Base-by-base conservation (phyloP, 1,140 invertebrate genomes). In the Oedothorax gibbosus region DNA sequence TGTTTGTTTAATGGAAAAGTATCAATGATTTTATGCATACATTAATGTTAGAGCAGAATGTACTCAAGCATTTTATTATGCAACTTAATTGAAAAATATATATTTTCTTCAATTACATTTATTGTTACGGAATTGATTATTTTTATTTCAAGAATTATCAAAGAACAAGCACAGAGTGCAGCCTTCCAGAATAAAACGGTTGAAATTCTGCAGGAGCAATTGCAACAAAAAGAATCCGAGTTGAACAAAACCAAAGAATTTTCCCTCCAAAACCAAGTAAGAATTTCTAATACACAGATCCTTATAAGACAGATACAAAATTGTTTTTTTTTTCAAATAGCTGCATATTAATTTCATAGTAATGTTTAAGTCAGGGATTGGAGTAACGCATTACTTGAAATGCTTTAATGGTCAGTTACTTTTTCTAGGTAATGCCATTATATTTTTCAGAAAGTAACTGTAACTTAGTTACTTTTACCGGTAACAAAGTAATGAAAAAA, bases 171-270 rank as follows among this genome's bases (percentile, higher is more conserved):
- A 60, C 89, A 90, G 80, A 90, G 89, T 51, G 90, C 89, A 88
- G 90, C 90, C 15, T 86, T 91, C 35, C 91, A 92, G 65, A 89
- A 89, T 82, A 90, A 91, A 79, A 90, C 91, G 21, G 81, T 92
- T 51, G 90, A 91, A 64, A 88, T 89, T 18, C 73, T 91, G 35
- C 89, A 90, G 84, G 88, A 88, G 0, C 71, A 84, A 20, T 50
- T 76, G 15, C 90, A 90, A 87, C 83, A 91, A 56, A 76, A 79
- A 35, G 90, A 91, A 85, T 88, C 89, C 80, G 90, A 91, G 49
- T 53, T 85, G 18, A 69, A 78, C 15, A 77, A 77, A 78, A 64
- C 49, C 8, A 68, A 78, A 72, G 83, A 85, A n/a, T 18, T 68
- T 20, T 18, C 76, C 4, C 51, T n/a, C 14, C 81, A 68, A 18